phyloP scores from a whole-genome alignment of 2,797 vertebrate species.

The Intellagama lesueurii region DNA sequence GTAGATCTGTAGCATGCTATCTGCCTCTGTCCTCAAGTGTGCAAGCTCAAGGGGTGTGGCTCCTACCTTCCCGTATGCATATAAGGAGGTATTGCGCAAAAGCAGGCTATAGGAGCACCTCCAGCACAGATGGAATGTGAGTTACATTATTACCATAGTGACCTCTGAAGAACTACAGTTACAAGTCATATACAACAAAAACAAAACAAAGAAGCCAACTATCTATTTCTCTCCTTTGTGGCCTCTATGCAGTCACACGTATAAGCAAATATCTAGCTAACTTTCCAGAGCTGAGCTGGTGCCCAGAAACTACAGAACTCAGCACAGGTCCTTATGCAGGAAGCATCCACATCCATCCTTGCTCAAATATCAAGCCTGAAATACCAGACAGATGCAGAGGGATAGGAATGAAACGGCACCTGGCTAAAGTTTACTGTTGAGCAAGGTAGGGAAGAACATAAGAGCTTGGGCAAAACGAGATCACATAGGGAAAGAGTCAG shows the following conservation, averaged over 20 bases:
- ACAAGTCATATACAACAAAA: too few relatives aligned
- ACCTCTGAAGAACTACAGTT: too few relatives aligned
- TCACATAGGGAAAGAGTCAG: neutral
- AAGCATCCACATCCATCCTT: neutral
- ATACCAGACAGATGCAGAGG: neutral
- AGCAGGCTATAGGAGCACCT: too few relatives aligned
- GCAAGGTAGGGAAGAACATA: neutral
- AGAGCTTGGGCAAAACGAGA: neutral
- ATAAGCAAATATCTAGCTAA: neutral
- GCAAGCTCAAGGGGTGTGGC: too few relatives aligned
- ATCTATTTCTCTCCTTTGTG: neutral
- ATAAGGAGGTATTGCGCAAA: too few relatives aligned
- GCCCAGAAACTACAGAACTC: neutral
- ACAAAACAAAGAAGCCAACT: too few relatives aligned
- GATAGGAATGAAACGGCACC: neutral
- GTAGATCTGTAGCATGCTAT: too few relatives aligned
- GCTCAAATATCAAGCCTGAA: neutral
- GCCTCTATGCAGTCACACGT: neutral
- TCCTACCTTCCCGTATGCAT: too few relatives aligned
- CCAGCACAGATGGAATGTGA: too few relatives aligned
- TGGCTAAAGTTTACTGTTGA: too few relatives aligned
- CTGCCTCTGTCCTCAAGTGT: too few relatives aligned
- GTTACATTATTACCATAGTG: too few relatives aligned
- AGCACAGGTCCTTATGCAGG: neutral
- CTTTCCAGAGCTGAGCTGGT: neutral